Conservation (phyloP, 2,113 vertebrate species). For the Amphiprion ocellaris region DNA sequence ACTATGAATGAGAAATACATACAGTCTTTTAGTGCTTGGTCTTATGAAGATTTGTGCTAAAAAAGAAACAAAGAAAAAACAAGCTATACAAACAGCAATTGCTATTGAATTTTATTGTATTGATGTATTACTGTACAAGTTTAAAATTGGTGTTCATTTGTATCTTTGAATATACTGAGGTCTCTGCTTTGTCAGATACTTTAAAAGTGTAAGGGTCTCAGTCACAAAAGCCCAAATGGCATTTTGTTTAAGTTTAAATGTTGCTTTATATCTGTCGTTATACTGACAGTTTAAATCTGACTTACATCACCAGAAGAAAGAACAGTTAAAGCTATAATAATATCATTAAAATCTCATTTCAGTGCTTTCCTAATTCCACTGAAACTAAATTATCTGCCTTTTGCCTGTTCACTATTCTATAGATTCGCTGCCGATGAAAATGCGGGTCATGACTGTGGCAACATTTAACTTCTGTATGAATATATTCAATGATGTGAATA, state of each 20-base stretch:
- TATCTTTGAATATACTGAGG: background rate
- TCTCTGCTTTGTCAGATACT: background rate
- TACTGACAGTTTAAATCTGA: background rate
- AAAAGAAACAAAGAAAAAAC: background rate
- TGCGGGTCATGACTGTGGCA: background rate
- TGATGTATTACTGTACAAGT: background rate
- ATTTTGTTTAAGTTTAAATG: slow-evolving; percentile 2
- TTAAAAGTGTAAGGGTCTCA: background rate
- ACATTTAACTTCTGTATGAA: background rate
- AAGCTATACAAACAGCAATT: background rate
- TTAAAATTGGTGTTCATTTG: background rate
- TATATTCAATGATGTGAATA: background rate
- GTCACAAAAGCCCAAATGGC: background rate
- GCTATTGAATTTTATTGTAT: background rate
- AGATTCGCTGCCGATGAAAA: background rate
- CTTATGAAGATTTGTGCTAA: background rate
- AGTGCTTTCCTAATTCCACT: background rate
- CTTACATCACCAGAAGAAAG: slow-evolving; percentile 9
- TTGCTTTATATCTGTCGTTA: background rate
- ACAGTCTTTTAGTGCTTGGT: slow-evolving; percentile 1
- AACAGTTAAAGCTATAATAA: background rate
- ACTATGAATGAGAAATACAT: slow-evolving; percentile 5
- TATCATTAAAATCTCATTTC: too few species aligned
- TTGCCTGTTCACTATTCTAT: background rate
- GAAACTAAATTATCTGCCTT: background rate